Evolutionary conservation across 1,140 invertebrate species (phyloP), one percentile per base, ranked within the genome.

Genomic region (Venustaconcha ellipsiformis): DNA sequence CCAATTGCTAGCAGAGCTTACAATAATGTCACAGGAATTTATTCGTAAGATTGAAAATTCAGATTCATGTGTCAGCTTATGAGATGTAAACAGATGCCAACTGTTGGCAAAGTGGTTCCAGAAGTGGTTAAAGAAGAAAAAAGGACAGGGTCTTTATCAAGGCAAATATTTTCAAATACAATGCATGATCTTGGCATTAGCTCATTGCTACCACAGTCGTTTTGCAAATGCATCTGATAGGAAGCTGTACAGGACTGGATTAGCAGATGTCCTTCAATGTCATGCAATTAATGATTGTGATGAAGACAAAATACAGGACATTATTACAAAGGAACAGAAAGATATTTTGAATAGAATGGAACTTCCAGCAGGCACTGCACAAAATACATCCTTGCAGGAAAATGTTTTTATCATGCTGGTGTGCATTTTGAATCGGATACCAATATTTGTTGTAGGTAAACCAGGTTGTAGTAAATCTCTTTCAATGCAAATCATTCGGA

Each of bases 391-490:
- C n/a, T 70, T 87, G 37, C 78, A 78, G 58, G 86, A 87, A 69
- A 87, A 87, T 69, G 73, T 87, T 17, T 87, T 87, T 70, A 76
- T 87, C 66, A 85, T 87, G 65, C 59, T 87, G 14, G 76, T 86
- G 14, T 87, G 86, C 59, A 87, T 87, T 59, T 76, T 82, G 58
- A 72, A 83, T 17, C 48, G 79, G 12, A 82, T 86, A 15, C 85
- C 86, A 14, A 66, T 87, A 6, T 87, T 87, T 76, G 78, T 87
- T 23, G 81, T 86, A n/a, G 86, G 86, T 14, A 87, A 87, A 70
- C 86, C 86, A 37, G 86, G 86, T 20, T 87, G 85, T 67, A 83
- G 81, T 17, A 87, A 87, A 73, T 87, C 86, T 56, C 77, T 86
- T 23, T 81, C 86, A 17, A 82, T 84, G 71, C 80, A 82, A 26